phyloP scores from a whole-genome alignment of 2,113 vertebrate genomes.

The Mustelus asterias region DNA sequence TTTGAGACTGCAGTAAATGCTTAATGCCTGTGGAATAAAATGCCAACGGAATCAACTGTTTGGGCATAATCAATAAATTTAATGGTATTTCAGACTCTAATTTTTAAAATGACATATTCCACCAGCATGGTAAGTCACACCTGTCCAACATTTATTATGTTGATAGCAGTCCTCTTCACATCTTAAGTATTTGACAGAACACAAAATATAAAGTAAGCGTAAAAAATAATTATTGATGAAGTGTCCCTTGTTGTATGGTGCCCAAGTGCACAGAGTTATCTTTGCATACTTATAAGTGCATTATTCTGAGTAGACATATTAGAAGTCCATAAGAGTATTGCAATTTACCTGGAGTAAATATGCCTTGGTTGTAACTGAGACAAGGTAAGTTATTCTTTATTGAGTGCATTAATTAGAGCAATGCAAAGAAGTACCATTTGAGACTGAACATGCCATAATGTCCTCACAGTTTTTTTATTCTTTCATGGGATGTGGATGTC shows the following conservation, averaged over 20 bases:
- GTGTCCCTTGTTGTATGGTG: neutral
- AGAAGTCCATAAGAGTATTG: neutral
- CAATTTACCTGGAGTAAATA: neutral
- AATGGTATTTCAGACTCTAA: neutral
- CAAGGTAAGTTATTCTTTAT: neutral
- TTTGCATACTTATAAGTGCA: neutral
- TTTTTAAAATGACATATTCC: neutral
- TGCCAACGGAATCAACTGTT: neutral
- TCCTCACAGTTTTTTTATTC: neutral
- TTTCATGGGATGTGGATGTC: no score
- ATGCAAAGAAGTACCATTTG: neutral
- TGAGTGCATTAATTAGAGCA: neutral
- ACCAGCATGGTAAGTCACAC: neutral
- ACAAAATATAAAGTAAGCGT: neutral
- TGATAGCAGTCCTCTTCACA: neutral
- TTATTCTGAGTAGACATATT: neutral
- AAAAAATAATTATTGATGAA: neutral
- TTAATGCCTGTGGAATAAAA: neutral
- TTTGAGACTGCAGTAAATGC: neutral
- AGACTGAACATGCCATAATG: neutral
- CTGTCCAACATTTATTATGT: neutral
- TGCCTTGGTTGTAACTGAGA: neutral
- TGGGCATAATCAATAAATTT: neutral
- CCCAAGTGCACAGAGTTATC: neutral
- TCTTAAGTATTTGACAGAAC: neutral